Evolutionary conservation across 1,140 invertebrate genomes (phyloP).

Genomic region (Chironomus striatipennis): DNA sequence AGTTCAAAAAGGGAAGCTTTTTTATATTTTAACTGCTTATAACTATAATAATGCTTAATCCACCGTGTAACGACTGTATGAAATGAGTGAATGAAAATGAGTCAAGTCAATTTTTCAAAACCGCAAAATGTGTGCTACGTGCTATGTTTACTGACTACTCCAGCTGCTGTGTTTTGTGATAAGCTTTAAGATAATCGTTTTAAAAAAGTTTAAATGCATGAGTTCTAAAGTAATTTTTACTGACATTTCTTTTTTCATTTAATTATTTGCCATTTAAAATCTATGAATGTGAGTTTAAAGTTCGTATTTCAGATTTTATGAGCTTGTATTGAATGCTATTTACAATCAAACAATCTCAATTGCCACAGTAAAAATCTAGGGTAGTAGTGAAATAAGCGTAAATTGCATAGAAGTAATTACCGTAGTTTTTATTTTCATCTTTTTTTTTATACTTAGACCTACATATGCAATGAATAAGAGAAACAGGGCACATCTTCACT

Average conservation of each 20-base stretch:
- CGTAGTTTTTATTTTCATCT: no score
- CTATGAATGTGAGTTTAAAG: no score
- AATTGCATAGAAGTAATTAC: neutral
- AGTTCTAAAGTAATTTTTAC: neutral
- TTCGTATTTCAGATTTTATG: no score
- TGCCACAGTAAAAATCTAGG: neutral
- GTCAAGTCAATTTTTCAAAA: conserved; percentile 14
- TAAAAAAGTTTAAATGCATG: neutral
- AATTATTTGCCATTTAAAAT: neutral
- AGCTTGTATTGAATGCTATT: no score
- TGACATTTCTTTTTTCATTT: neutral
- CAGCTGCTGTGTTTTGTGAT: neutral
- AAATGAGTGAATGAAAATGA: neutral
- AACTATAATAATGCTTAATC: conserved; percentile 22
- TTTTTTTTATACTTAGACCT: neutral
- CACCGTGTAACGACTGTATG: conserved; percentile 7
- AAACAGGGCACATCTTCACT: neutral
- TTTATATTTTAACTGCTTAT: neutral
- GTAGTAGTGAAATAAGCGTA: neutral
- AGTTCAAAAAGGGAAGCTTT: neutral
- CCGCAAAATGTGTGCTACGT: neutral
- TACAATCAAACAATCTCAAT: no score
- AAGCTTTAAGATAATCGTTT: neutral
- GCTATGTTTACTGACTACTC: neutral
- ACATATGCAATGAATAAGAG: neutral